Percentiles rank a stretch among this genome's conserved stretches.
phyloP scores from a whole-genome alignment of 2,113 vertebrate genomes.

The Girardinichthys multiradiatus region DNA sequence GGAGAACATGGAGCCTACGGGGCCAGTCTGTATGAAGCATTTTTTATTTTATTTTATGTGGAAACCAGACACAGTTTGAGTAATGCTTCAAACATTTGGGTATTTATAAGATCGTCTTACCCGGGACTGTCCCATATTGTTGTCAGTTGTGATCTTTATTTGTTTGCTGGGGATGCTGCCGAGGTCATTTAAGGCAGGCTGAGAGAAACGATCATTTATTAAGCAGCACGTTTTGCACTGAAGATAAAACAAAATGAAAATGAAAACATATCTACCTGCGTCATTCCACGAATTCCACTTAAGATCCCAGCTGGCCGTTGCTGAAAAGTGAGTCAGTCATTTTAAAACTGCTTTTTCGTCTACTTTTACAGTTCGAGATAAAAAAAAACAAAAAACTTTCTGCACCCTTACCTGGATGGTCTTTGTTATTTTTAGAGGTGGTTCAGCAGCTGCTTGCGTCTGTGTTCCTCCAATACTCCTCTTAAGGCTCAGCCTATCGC shows the following conservation, averaged over 20 bases:
- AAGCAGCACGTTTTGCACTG: constrained; percentile 1
- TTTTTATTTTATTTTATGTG: neutral
- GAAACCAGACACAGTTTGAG: no score
- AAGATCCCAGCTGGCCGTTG: constrained; percentile 76
- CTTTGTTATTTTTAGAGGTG: constrained; percentile 93
- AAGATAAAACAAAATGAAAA: neutral
- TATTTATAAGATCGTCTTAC: constrained; percentile 72
- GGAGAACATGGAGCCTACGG: constrained; percentile 83
- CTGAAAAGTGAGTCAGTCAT: constrained; percentile 47
- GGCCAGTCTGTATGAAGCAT: constrained; percentile 73
- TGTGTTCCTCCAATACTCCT: constrained; percentile 82
- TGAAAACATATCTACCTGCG: constrained; percentile 57
- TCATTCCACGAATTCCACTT: constrained; percentile 63
- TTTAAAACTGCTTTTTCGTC: neutral
- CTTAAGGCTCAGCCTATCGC: constrained; percentile 92
- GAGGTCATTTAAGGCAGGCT: constrained; percentile 71
- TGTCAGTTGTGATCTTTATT: constrained; percentile 86
- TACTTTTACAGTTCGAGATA: neutral
- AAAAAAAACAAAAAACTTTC: neutral
- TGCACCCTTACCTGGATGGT: constrained; percentile 88
- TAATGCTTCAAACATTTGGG: neutral
- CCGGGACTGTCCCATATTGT: constrained; percentile 81
- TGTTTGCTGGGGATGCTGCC: constrained; percentile 85
- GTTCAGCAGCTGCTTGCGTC: constrained; percentile 70
- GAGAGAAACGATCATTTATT: neutral